Conservation (phyloP, 1,140 invertebrate species). For the Paramacrobiotus metropolitanus region DNA sequence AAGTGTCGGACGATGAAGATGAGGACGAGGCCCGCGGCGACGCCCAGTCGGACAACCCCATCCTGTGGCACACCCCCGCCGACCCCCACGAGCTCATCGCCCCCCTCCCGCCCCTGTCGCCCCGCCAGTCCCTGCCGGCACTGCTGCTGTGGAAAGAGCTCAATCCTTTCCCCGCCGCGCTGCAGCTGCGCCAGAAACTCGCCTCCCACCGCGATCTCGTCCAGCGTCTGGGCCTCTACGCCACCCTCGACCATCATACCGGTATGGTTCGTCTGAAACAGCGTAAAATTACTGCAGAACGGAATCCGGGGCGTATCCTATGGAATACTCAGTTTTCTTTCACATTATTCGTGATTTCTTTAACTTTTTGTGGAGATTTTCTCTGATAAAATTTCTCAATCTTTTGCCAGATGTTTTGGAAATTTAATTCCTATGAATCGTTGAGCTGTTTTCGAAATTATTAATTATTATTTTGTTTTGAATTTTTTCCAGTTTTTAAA, state of each 20-base stretch:
- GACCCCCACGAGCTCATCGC: not conserved
- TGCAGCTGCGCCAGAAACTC: conserved; percentile 23
- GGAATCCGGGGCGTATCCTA: too few species aligned
- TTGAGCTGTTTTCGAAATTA: too few species aligned
- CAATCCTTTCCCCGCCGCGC: conserved; percentile 23
- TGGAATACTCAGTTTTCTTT: too few species aligned
- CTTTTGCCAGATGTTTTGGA: too few species aligned
- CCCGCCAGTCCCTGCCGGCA: conserved; percentile 21
- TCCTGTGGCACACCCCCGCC: not conserved
- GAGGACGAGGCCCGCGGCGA: too few species aligned
- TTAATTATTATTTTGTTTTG: too few species aligned
- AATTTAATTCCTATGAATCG: too few species aligned
- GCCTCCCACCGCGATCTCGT: conserved; percentile 17
- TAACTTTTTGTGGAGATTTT: conserved; percentile 12
- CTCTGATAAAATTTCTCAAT: conserved; percentile 21
- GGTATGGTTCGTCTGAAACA: too few species aligned
- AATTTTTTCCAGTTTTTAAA: too few species aligned
- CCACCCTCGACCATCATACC: not conserved
- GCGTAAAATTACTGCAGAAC: too few species aligned
- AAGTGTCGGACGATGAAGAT: conserved; percentile 10
- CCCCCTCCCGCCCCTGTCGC: conserved; percentile 14
- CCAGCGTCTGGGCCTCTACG: not conserved
- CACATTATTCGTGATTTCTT: not conserved
- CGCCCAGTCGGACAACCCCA: too few species aligned
- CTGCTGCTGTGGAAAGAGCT: conserved; percentile 26